A percentile compares a stretch with the other conserved stretches of the same genome.
Conservation (phyloP, 2,113 vertebrate species). For the Carassius auratus region DNA sequence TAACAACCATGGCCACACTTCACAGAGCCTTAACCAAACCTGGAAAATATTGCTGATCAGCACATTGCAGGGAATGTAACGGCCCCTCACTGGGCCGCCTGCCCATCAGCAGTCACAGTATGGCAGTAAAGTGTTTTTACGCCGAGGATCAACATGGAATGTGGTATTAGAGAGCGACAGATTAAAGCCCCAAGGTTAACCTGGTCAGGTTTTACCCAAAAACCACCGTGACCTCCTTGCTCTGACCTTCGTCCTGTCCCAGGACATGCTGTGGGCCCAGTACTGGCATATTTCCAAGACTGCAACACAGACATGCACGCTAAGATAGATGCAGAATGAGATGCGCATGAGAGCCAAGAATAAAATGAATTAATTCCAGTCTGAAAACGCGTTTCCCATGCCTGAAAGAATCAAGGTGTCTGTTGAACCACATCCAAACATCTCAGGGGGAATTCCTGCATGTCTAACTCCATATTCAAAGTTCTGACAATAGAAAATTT, state of each 20-base stretch:
- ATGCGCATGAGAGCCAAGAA: not conserved
- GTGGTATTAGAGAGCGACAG: slow-evolving; percentile 29
- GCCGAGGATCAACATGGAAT: slow-evolving; percentile 25
- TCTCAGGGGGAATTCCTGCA: slow-evolving; percentile 3
- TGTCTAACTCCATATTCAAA: not conserved
- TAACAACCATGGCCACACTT: slow-evolving; percentile 42
- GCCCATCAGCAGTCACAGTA: slow-evolving; percentile 26
- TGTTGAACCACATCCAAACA: not conserved
- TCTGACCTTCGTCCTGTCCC: not conserved
- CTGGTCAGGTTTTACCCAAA: slow-evolving; percentile 26
- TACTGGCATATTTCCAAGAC: slow-evolving; percentile 23
- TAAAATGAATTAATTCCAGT: slow-evolving; percentile 20
- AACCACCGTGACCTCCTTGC: slow-evolving; percentile 8
- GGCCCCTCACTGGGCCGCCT: slow-evolving; percentile 9
- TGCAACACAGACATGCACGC: not conserved
- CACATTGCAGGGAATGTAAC: slow-evolving; percentile 50
- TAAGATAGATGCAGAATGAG: slow-evolving; percentile 10
- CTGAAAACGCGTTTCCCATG: slow-evolving; percentile 29
- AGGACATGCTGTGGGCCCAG: not conserved
- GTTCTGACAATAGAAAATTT: not conserved
- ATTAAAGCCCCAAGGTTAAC: slow-evolving; percentile 12
- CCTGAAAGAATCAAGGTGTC: slow-evolving; percentile 7
- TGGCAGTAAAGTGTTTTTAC: not conserved
- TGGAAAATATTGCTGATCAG: slow-evolving; percentile 56
- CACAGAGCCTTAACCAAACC: slow-evolving; percentile 43